phyloP scores from a whole-genome alignment of 2,797 vertebrate species.

The Tokudaia muenninki region DNA sequence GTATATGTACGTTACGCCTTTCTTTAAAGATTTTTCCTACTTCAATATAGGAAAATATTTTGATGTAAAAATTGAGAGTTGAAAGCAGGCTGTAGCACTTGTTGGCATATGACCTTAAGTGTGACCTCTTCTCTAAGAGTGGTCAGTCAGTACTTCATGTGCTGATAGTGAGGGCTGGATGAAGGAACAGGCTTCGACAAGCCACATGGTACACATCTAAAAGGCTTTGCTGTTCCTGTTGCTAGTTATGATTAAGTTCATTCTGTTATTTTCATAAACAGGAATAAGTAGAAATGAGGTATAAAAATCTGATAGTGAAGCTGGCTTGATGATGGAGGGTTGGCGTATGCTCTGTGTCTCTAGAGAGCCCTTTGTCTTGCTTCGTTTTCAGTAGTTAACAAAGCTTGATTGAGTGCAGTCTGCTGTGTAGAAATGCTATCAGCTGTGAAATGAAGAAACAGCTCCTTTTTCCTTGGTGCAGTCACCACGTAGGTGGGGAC shows the following conservation, averaged over 20 bases:
- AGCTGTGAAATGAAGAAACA: neutral
- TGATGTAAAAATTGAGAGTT: neutral
- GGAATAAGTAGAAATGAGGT: slow-evolving; percentile 16
- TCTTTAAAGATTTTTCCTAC: neutral
- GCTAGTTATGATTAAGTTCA: neutral
- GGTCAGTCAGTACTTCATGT: neutral
- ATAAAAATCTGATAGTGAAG: neutral
- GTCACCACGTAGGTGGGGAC: neutral
- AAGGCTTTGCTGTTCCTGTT: neutral
- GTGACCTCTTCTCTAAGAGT: neutral
- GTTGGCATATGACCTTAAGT: neutral
- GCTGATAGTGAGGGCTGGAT: neutral
- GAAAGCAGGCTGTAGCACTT: neutral
- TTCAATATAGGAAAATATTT: neutral
- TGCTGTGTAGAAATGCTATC: neutral
- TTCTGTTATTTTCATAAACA: slow-evolving; percentile 31
- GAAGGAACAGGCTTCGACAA: neutral
- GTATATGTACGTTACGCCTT: neutral
- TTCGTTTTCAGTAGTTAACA: slow-evolving; percentile 13
- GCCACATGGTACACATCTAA: neutral
- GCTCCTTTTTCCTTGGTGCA: neutral
- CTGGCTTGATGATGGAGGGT: neutral
- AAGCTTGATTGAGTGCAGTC: neutral
- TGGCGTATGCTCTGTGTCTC: neutral
- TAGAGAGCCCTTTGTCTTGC: neutral